These are phyloP conservation scores for Hypanus sabinus DNA, from an alignment of 2,113 vertebrate genomes.

Conservation along the genomic window DNA sequence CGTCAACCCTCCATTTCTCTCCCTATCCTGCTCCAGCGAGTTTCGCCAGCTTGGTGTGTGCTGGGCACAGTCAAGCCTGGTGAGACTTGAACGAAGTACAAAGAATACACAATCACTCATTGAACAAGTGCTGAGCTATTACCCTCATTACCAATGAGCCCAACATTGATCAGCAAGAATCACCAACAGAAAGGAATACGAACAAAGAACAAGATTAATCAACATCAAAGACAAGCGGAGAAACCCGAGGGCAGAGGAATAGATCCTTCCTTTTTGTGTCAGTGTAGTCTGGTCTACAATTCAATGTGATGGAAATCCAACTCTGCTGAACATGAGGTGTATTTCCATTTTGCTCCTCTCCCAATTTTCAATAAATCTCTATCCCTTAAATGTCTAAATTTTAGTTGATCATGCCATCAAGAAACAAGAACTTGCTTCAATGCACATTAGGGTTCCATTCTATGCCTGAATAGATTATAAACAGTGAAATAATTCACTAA, in stretches of 20 bases:
- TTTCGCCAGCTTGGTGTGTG: too few relatives aligned
- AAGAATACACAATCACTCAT: not conserved
- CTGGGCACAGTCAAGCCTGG: too few relatives aligned
- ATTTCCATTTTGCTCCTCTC: too few relatives aligned
- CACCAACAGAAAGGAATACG: not conserved
- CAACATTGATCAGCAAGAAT: not conserved
- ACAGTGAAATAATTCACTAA: not conserved
- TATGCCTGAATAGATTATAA: too few relatives aligned
- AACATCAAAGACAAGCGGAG: not conserved
- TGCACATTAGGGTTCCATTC: not conserved
- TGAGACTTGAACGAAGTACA: not conserved
- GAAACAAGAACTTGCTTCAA: not conserved
- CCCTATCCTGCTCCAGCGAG: too few relatives aligned
- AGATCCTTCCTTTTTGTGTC: not conserved
- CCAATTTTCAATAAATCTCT: too few relatives aligned
- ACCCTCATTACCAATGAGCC: not conserved
- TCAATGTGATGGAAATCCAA: too few relatives aligned
- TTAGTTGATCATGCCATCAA: not conserved
- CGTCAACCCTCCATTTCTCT: too few relatives aligned
- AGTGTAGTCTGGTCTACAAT: not conserved
- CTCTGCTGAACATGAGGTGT: too few relatives aligned
- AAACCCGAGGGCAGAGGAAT: not conserved
- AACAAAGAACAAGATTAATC: not conserved
- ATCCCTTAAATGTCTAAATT: not conserved
- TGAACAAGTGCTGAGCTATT: not conserved